A percentile compares a stretch with the other conserved stretches of the same genome.
Conservation (phyloP, 2,888 invertebrate genomes). For the Bedellia somnulentella region DNA sequence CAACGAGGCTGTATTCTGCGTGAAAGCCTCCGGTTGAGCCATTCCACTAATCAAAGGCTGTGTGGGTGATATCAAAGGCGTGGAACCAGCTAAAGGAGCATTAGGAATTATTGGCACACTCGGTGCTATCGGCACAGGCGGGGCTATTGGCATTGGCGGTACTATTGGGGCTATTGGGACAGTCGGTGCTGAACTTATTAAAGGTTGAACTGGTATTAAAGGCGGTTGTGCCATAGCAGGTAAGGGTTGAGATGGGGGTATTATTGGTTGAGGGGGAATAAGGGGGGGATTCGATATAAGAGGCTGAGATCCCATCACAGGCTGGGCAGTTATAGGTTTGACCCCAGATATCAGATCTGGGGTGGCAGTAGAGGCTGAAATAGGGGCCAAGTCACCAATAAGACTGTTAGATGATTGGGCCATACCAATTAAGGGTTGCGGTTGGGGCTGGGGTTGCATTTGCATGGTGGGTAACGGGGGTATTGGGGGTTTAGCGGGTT, state of each 20-base stretch:
- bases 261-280: slow-evolving; percentile 6
- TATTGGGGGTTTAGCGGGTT: too few species aligned
- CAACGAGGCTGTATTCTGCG: slow-evolving; percentile 17
- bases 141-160: slow-evolving; percentile 19
- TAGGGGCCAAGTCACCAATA: slow-evolving; percentile 7
- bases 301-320: slow-evolving; percentile 12
- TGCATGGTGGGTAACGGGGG: too few species aligned
- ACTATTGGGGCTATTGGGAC: background rate
- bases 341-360: slow-evolving; percentile 42
- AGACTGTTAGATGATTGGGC: too few species aligned
- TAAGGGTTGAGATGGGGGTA: slow-evolving; percentile 11
- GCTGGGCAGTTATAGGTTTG: slow-evolving; percentile 24
- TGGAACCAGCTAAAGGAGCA: too few species aligned
- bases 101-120: too few species aligned
- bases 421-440: too few species aligned
- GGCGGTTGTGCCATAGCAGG: slow-evolving; percentile 14
- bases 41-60: too few species aligned
- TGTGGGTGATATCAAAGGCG: too few species aligned
- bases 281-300: slow-evolving; percentile 6
- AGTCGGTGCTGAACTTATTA: slow-evolving; percentile 13
- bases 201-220: slow-evolving; percentile 6
- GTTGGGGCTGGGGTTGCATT: too few species aligned
- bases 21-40: slow-evolving; percentile 24
- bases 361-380: slow-evolving; percentile 11
- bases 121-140: background rate